These are phyloP conservation scores for Damaliscus lunatus DNA, from an alignment of 2,113 vertebrate species.

Conservation along the genomic window DNA sequence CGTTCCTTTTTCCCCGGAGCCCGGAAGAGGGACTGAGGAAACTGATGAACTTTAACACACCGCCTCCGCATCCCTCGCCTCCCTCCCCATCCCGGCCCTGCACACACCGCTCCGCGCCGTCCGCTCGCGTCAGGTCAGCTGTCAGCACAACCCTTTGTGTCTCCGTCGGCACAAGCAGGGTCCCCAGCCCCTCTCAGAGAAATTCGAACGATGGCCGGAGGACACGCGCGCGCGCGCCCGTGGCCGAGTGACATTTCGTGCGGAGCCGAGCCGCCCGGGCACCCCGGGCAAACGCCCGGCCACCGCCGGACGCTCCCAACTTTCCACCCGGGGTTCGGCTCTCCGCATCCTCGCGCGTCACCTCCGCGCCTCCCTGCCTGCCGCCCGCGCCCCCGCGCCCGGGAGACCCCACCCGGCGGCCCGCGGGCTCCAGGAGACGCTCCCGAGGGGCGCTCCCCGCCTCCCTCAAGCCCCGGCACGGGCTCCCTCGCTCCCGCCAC, in stretches of 20 bases:
- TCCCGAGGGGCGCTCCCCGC: background rate
- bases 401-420: background rate
- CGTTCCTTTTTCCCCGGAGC: background rate
- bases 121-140: conserved; percentile 39
- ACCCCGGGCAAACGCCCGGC: background rate
- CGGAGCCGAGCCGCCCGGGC: background rate
- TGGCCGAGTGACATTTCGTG: conserved; percentile 34
- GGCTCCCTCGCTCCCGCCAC: conserved; percentile 55
- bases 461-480: background rate
- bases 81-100: background rate
- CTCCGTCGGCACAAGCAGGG: background rate
- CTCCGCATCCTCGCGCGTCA: background rate
- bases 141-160: conserved; percentile 69
- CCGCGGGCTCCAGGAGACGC: background rate
- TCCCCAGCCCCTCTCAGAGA: background rate
- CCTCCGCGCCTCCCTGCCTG: background rate
- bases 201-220: background rate
- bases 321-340: background rate
- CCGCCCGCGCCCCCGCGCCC: background rate
- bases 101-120: background rate
- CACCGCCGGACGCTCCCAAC: background rate
- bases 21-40: background rate
- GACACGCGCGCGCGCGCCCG: background rate
- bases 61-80: background rate
- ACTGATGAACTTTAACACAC: background rate